These are phyloP conservation scores for Cephalotes varians DNA, from an alignment of 2,888 invertebrate genomes.

Conservation along the genomic window DNA sequence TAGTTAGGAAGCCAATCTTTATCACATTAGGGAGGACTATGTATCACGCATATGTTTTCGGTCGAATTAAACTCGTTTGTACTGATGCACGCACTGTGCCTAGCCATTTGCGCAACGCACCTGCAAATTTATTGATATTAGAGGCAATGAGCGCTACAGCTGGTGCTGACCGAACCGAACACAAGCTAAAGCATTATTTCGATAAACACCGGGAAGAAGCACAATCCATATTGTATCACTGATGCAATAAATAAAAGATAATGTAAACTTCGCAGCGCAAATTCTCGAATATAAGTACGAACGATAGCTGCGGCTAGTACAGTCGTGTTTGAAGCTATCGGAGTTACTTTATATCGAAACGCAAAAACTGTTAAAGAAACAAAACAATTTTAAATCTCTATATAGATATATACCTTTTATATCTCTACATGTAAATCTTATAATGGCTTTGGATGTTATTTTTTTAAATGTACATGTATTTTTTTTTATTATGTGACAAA, in stretches of 20 bases:
- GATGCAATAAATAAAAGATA: slow-evolving; percentile 54
- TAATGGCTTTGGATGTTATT: not conserved
- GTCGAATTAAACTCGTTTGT: slow-evolving; percentile 67
- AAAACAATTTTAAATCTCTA: slow-evolving; percentile 11
- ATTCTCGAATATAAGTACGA: slow-evolving; percentile 40
- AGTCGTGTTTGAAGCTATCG: slow-evolving; percentile 3
- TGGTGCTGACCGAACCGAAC: slow-evolving; percentile 67
- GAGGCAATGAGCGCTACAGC: slow-evolving; percentile 69
- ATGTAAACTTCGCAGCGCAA: slow-evolving; percentile 36
- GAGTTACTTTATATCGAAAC: slow-evolving; percentile 27
- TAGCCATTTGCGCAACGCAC: slow-evolving; percentile 68
- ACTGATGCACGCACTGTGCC: slow-evolving; percentile 66
- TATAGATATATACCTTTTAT: not conserved
- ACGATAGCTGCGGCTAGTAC: slow-evolving; percentile 39
- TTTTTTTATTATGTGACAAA: not conserved
- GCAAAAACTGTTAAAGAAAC: not conserved
- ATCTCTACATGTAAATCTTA: not conserved
- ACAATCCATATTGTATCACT: slow-evolving; percentile 46
- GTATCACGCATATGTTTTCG: slow-evolving; percentile 55
- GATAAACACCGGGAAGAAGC: slow-evolving; percentile 53
- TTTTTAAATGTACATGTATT: not conserved
- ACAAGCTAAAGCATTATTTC: slow-evolving; percentile 63
- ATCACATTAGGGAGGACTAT: slow-evolving; percentile 34
- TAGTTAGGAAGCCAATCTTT: slow-evolving; percentile 23
- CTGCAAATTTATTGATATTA: slow-evolving; percentile 75